Evolutionary conservation across 1,140 invertebrate genomes (phyloP).

Genomic region (Samia ricini): DNA sequence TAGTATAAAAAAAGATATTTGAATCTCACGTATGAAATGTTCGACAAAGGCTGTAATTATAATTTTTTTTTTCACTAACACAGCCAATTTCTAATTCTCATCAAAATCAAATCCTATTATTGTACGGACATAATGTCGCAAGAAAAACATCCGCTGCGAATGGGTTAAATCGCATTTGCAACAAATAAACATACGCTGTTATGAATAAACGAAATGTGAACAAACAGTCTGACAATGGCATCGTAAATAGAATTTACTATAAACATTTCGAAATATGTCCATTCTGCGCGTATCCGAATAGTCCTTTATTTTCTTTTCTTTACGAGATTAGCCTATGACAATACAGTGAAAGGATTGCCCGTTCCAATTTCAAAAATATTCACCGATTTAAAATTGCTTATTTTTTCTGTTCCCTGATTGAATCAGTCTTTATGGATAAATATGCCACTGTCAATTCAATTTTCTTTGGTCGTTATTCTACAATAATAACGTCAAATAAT

Average conservation of each 20-base stretch:
- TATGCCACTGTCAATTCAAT: neutral
- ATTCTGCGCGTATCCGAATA: conserved; percentile 30
- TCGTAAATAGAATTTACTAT: conserved; percentile 42
- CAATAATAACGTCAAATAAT: too few species aligned
- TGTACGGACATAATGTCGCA: conserved; percentile 31
- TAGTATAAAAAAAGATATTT: too few species aligned
- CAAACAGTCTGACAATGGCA: conserved; percentile 52
- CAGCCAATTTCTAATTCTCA: conserved; percentile 14
- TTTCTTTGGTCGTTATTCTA: neutral
- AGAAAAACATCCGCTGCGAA: conserved; percentile 50
- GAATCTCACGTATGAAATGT: too few species aligned
- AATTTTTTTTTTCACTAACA: conserved; percentile 12
- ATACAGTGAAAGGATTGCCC: conserved; percentile 34
- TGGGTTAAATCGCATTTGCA: neutral
- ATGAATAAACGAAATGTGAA: conserved; percentile 63
- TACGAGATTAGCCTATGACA: conserved; percentile 47
- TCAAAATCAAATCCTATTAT: conserved; percentile 30
- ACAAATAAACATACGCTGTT: conserved; percentile 21
- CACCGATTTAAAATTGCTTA: neutral
- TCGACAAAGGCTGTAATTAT: conserved; percentile 23
- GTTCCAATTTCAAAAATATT: conserved; percentile 15
- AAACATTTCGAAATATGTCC: conserved; percentile 58
- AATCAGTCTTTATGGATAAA: neutral
- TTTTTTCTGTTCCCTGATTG: neutral
- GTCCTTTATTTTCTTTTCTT: conserved; percentile 37